Conservation (phyloP, 2,888 invertebrate species). For the Julus scandinavius region DNA sequence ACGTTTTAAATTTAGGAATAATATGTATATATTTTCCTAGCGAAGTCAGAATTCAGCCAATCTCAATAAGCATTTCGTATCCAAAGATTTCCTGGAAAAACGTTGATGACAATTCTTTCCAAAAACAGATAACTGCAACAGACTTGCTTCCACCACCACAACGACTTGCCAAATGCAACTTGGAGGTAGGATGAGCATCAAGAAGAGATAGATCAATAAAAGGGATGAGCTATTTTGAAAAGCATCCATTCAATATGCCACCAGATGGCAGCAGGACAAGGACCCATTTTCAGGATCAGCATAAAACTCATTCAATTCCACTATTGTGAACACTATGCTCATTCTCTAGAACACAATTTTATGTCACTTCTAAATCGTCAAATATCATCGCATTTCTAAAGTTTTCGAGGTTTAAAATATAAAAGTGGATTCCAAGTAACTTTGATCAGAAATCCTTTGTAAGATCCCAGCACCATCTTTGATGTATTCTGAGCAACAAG, state of each 20-base stretch:
- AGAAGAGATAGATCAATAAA: slow-evolving; percentile 42
- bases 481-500: not conserved
- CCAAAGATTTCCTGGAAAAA: not conserved
- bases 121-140: not conserved
- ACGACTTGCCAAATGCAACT: not conserved
- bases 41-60: not conserved
- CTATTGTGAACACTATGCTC: no score
- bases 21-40: not conserved
- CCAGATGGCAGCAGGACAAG: slow-evolving; percentile 45
- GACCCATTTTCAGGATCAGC: not conserved
- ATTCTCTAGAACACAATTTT: no score
- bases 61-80: not conserved
- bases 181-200: slow-evolving; percentile 34
- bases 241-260: slow-evolving; percentile 22
- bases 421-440: no score
- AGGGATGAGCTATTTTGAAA: slow-evolving; percentile 8
- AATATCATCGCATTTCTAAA: no score
- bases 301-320: no score
- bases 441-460: no score
- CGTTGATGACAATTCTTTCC: not conserved
- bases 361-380: no score
- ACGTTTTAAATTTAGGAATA: not conserved
- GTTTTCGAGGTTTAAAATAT: no score
- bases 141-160: not conserved
- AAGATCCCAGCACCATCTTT: not conserved